Evolutionary conservation across 2,888 invertebrate species (phyloP).

Genomic region (Nomada ruficornis): DNA sequence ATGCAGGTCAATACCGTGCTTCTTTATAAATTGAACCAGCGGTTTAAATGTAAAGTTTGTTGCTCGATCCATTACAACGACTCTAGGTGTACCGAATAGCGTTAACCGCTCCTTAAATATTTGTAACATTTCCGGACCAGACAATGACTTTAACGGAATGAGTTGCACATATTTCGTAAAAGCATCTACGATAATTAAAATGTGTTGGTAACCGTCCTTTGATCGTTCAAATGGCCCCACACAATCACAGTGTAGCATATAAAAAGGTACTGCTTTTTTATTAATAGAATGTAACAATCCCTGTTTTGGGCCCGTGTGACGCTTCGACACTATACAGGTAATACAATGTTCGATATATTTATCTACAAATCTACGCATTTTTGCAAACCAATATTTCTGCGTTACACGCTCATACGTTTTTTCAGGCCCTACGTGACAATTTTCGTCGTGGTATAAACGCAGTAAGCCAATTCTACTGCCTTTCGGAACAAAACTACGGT

Average conservation of each 20-base stretch:
- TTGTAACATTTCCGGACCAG: slow-evolving; percentile 4
- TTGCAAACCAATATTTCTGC: too few relatives aligned
- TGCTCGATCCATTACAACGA: slow-evolving; percentile 1
- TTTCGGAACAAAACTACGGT: too few relatives aligned
- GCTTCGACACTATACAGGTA: slow-evolving; percentile 11
- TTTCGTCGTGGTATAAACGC: too few relatives aligned
- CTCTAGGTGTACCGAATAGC: slow-evolving; percentile 17
- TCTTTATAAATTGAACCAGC: too few relatives aligned
- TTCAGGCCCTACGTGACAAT: too few relatives aligned
- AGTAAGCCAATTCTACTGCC: too few relatives aligned
- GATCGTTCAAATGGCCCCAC: slow-evolving; percentile 14
- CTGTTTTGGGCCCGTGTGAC: not conserved
- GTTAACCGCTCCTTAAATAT: slow-evolving; percentile 12
- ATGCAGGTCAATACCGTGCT: too few relatives aligned
- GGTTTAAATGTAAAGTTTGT: slow-evolving; percentile 25
- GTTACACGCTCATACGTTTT: too few relatives aligned
- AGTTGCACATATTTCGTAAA: slow-evolving; percentile 57
- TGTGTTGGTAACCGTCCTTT: slow-evolving; percentile 21
- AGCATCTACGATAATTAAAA: slow-evolving; percentile 17
- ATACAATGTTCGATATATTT: slow-evolving; percentile 19
- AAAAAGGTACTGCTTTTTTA: slow-evolving; percentile 1
- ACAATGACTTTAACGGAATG: slow-evolving; percentile 8
- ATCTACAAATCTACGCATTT: too few relatives aligned
- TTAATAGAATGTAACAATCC: slow-evolving; percentile 9
- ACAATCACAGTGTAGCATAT: slow-evolving; percentile 29